Base-by-base conservation (phyloP, 1,140 invertebrate species). In the Daktulosphaira vitifoliae region DNA sequence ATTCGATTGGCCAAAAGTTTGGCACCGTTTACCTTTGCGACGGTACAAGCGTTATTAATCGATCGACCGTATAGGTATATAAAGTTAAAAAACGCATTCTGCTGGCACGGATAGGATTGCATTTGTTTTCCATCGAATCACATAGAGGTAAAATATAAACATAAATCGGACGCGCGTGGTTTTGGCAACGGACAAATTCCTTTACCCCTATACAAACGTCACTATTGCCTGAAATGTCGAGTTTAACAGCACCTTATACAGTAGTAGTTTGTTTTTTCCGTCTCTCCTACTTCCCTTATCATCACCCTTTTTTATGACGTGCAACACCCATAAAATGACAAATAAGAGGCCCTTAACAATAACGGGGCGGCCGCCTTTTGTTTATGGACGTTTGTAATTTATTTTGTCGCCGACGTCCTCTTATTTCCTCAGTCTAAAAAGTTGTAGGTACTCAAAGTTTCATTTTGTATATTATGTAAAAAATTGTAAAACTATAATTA, bases 371-470 rank as follows among this genome's bases (percentile, higher is more conserved):
- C 42, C 16, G 56, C 56, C 56, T 46, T 62, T 62, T 62, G 56
- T 62, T 62, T 62, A 62, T 62, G 56, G 56, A 62, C 56, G 56
- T 13, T 23, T 62, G 56, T 62, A 62, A 62, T 62, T 62, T 62
- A 62, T 62, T 62, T 62, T 62, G 46, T 62, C 42, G 56, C 56
- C 42, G 13, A 8, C 16, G 29, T 25, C 42, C 42, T 23, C 2
- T 11, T 33, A 33, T 33, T 33, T 6, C 29, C 29, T 33, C 29
- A 33, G 29, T 11, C 29, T 5, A 33, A 33, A 33, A 33, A 33
- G 29, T 33, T 33, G 29, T 11, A 33, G 5, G 29, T n/a, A n/a
- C n/a, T 11, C 29, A 33, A 33, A 33, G 29, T 33, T 33, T 33
- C 11, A 33, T n/a, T n/a, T n/a, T n/a, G n/a, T n/a, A n/a, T n/a